Evolutionary conservation across 2,797 vertebrate species (phyloP).

Genomic region (Acropternis orthonyx): DNA sequence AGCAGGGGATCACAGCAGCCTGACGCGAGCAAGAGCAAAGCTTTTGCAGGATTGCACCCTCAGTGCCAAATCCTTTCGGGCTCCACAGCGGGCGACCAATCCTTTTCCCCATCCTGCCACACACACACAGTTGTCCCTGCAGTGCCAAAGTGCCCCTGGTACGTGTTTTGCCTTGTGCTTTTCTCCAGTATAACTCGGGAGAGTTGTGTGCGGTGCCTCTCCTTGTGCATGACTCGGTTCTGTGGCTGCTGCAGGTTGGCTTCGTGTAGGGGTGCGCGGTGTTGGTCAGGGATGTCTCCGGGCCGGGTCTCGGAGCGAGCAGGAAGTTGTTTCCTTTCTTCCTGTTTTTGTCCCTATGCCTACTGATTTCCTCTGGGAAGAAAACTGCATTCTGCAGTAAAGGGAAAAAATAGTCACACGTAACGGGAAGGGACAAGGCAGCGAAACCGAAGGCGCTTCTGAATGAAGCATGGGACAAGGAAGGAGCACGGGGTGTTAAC

Average conservation of each 20-base stretch:
- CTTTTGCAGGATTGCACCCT: neutral
- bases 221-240: neutral
- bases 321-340: slow-evolving; percentile 56
- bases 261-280: neutral
- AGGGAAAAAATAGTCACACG: slow-evolving; percentile 30
- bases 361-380: slow-evolving; percentile 56
- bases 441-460: neutral
- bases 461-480: neutral
- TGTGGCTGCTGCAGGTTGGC: neutral
- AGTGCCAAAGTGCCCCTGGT: neutral
- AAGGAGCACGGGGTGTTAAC: neutral
- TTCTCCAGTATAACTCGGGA: neutral
- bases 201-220: neutral
- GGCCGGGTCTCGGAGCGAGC: neutral
- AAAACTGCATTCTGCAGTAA: slow-evolving; percentile 13
- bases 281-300: slow-evolving; percentile 2
- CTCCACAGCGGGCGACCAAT: neutral
- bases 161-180: neutral
- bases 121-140: neutral
- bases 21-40: neutral
- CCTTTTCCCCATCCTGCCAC: neutral
- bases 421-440: slow-evolving; percentile 20
- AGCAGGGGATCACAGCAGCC: neutral
- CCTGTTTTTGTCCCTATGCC: slow-evolving; percentile 64
- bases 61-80: neutral